Evolutionary conservation across 2,113 vertebrate genomes (phyloP).

Genomic region (Gambusia holbrooki): DNA sequence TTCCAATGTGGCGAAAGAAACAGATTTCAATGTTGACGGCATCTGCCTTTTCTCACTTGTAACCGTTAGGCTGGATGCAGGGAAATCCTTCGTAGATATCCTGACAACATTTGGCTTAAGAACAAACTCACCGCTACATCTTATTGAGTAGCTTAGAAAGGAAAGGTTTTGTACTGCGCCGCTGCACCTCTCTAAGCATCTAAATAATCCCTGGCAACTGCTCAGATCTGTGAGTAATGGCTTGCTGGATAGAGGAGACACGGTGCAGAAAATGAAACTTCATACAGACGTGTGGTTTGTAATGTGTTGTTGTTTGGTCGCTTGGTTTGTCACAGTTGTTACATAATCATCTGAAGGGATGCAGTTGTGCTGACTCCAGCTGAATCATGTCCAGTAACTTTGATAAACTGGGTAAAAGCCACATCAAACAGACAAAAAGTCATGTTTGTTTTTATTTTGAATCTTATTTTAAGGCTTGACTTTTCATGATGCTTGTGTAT

Average conservation of each 20-base stretch:
- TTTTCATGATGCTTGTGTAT: not conserved
- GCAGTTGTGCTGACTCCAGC: not conserved
- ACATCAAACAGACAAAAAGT: not conserved
- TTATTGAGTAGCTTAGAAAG: constrained; percentile 6
- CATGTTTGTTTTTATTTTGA: too few relatives aligned
- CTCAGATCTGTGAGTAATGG: constrained; percentile 11
- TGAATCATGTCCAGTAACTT: not conserved
- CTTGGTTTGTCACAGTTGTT: not conserved
- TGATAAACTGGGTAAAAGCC: not conserved
- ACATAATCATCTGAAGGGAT: not conserved
- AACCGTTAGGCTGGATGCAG: not conserved
- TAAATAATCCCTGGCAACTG: constrained; percentile 4
- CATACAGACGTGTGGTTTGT: not conserved
- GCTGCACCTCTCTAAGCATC: not conserved
- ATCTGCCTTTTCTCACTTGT: constrained; percentile 28
- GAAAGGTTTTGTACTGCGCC: constrained; percentile 1
- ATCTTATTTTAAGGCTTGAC: not conserved
- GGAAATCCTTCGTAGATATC: constrained; percentile 24
- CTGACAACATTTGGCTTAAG: constrained; percentile 17
- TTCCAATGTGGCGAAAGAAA: constrained; percentile 17
- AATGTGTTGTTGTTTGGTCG: not conserved
- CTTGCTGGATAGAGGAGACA: constrained; percentile 2
- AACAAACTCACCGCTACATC: constrained; percentile 2
- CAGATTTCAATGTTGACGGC: constrained; percentile 28
- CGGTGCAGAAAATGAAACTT: constrained; percentile 25